phyloP scores from a whole-genome alignment of 2,113 vertebrate species.

The Tringa solitaria region DNA sequence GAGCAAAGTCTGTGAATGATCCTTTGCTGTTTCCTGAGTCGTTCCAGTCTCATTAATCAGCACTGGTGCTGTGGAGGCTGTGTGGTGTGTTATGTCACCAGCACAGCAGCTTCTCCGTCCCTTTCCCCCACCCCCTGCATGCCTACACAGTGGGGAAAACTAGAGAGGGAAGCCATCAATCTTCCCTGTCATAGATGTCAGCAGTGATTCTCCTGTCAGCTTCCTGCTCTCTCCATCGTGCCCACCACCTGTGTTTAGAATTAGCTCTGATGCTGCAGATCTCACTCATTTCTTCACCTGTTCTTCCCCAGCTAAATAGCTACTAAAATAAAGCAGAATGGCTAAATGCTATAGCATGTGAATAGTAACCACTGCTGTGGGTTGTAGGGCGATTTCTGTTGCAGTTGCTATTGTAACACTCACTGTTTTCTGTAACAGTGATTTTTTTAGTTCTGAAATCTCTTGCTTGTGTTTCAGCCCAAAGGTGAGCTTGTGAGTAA shows the following conservation, averaged over 20 bases:
- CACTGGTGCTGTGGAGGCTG: slow-evolving; percentile 76
- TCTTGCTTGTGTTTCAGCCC: background rate
- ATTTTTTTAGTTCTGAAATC: background rate
- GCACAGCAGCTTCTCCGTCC: slow-evolving; percentile 71
- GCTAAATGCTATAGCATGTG: slow-evolving; percentile 12
- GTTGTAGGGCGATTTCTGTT: background rate
- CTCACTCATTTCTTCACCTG: slow-evolving; percentile 71
- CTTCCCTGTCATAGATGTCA: slow-evolving; percentile 89
- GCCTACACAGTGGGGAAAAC: slow-evolving; percentile 85
- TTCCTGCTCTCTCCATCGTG: slow-evolving; percentile 70
- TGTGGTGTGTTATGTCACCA: slow-evolving; percentile 82
- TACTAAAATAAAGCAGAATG: background rate
- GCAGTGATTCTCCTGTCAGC: slow-evolving; percentile 72
- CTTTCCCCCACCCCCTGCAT: slow-evolving; percentile 77
- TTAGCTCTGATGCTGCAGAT: slow-evolving; percentile 66
- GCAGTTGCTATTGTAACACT: slow-evolving; percentile 4
- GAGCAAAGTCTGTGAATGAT: slow-evolving; percentile 67
- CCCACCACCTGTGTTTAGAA: slow-evolving; percentile 79
- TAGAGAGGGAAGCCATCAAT: slow-evolving; percentile 98
- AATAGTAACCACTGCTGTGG: background rate
- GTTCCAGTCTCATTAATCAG: slow-evolving; percentile 95
- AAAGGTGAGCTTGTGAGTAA: background rate
- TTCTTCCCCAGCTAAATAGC: slow-evolving; percentile 4
- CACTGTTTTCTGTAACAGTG: background rate
- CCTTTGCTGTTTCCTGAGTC: slow-evolving; percentile 68